Evolutionary conservation across 2,797 vertebrate genomes (phyloP).

Genomic region (Cyclopterus lumpus): DNA sequence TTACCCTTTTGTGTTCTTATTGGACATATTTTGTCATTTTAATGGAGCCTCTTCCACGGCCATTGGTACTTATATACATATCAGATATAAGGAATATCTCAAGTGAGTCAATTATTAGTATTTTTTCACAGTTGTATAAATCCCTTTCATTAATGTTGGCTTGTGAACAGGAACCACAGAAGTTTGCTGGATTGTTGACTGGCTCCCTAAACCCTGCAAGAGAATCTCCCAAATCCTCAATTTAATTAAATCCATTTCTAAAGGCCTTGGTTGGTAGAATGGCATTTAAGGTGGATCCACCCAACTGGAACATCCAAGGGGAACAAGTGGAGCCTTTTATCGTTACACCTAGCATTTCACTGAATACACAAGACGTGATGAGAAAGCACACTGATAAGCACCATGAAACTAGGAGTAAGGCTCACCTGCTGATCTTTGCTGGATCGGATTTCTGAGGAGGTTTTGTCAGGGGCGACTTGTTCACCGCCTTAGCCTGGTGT

Average conservation of each 20-base stretch:
- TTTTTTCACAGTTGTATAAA: background rate
- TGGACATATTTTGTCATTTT: background rate
- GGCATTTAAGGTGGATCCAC: background rate
- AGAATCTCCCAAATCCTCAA: background rate
- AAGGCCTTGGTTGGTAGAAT: background rate
- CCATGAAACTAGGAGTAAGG: background rate
- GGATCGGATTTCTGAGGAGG: slow-evolving; percentile 73
- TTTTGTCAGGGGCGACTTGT: slow-evolving; percentile 77
- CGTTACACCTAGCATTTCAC: background rate
- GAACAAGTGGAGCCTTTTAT: background rate
- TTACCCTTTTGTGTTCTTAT: no score
- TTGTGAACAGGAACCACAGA: background rate
- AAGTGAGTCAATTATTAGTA: background rate
- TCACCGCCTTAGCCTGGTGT: slow-evolving; percentile 70
- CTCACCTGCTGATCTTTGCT: slow-evolving; percentile 82
- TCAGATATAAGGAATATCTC: slow-evolving; percentile 1
- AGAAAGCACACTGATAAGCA: background rate
- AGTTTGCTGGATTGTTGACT: background rate
- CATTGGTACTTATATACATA: background rate
- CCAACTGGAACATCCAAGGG: background rate
- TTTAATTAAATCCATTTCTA: background rate
- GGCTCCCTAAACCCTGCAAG: background rate
- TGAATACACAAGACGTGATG: background rate
- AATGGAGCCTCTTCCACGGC: background rate
- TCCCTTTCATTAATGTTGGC: background rate